phyloP scores from a whole-genome alignment of 2,888 invertebrate genomes.

The Lasioglossum calceatum region DNA sequence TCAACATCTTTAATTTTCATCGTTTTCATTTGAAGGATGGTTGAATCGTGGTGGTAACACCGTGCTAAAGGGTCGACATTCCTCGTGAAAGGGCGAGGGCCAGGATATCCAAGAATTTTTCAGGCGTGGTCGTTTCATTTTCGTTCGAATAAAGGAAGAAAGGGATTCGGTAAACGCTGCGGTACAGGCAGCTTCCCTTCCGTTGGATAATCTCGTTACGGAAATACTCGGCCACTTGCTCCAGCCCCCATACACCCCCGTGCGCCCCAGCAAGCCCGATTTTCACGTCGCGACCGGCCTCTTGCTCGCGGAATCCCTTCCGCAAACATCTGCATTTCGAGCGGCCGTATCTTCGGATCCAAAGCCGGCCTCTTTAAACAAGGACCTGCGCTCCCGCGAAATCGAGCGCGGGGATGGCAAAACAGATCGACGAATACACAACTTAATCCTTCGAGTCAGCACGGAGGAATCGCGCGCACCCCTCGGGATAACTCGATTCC shows the following conservation, averaged over 20 bases:
- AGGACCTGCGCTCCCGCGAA: slow-evolving; percentile 29
- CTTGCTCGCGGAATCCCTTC: slow-evolving; percentile 62
- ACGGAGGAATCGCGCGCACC: not conserved
- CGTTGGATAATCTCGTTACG: slow-evolving; percentile 52
- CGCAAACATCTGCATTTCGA: slow-evolving; percentile 64
- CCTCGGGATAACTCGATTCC: not conserved
- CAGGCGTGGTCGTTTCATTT: slow-evolving; percentile 8
- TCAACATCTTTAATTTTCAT: not conserved
- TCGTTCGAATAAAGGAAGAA: not conserved
- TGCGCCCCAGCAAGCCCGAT: slow-evolving; percentile 2
- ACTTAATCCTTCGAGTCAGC: slow-evolving; percentile 5
- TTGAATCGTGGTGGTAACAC: not conserved
- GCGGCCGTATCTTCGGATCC: slow-evolving; percentile 41
- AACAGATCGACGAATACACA: slow-evolving; percentile 20
- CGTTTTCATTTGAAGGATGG: not conserved
- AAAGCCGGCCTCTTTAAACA: slow-evolving; percentile 63
- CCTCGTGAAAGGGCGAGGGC: not conserved
- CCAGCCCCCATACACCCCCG: not conserved
- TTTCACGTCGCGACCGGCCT: slow-evolving; percentile 43
- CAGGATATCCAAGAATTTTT: not conserved
- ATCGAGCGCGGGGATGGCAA: slow-evolving; percentile 24
- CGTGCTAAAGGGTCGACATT: not conserved
- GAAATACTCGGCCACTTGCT: slow-evolving; percentile 23
- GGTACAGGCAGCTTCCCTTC: slow-evolving; percentile 2
- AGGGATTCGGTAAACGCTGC: slow-evolving; percentile 9